Percentiles rank a stretch among this genome's conserved stretches.
These are phyloP conservation scores for Onchidella celtica DNA, from an alignment of 2,888 invertebrate genomes.

Conservation along the genomic window DNA sequence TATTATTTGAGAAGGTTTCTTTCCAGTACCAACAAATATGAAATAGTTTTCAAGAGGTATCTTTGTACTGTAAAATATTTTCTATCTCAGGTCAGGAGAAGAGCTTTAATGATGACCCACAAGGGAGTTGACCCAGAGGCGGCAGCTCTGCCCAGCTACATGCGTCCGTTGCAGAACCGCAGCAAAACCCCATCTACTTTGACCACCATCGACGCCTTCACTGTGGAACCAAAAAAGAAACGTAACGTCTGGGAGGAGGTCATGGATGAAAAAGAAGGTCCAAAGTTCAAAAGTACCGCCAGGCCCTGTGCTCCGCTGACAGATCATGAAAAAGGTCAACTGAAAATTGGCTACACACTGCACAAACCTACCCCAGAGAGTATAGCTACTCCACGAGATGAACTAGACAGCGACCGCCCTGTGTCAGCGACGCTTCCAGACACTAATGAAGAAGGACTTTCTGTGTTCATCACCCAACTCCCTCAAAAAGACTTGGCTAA, in stretches of 20 bases:
- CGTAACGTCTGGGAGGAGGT: constrained; percentile 73
- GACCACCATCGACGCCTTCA: constrained; percentile 74
- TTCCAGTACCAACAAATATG: not conserved
- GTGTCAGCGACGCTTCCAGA: no score
- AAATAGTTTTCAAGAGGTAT: not conserved
- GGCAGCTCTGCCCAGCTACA: constrained; percentile 65
- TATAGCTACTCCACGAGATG: not conserved
- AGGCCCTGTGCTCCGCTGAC: constrained; percentile 64
- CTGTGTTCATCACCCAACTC: constrained; percentile 51
- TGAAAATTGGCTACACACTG: constrained; percentile 45
- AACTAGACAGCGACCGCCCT: not conserved
- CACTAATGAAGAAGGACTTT: not conserved
- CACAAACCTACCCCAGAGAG: constrained; percentile 39
- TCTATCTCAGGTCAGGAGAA: no score
- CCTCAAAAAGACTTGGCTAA: not conserved
- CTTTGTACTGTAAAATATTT: no score
- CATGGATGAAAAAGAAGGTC: constrained; percentile 59
- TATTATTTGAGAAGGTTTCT: not conserved
- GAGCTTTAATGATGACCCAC: no score
- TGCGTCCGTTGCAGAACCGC: constrained; percentile 63
- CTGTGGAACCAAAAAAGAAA: constrained; percentile 65
- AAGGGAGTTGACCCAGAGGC: constrained; percentile 51
- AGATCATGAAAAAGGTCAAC: constrained; percentile 59
- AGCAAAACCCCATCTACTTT: constrained; percentile 67
- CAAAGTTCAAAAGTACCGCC: constrained; percentile 65